Conservation (phyloP, 2,888 invertebrate genomes). For the Cinara cedri region DNA sequence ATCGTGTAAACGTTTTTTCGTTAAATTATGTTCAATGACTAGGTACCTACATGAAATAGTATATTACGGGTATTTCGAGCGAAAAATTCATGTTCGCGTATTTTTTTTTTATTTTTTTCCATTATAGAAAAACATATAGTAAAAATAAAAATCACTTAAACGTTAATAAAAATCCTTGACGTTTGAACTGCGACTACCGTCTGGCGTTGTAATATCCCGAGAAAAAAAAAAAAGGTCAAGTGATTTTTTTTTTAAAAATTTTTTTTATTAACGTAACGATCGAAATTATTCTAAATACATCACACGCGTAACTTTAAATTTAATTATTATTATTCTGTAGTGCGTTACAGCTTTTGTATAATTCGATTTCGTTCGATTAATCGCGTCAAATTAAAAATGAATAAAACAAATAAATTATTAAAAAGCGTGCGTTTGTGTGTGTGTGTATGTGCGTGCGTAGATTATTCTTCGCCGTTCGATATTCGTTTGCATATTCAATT, state of each 20-base stretch:
- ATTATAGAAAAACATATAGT: not conserved
- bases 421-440: not conserved
- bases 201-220: not conserved
- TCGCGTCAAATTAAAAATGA: not conserved
- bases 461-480: too few relatives aligned
- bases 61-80: not conserved
- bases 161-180: conserved; percentile 32
- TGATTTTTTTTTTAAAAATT: too few relatives aligned
- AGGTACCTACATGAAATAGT: too few relatives aligned
- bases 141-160: conserved; percentile 4
- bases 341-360: too few relatives aligned
- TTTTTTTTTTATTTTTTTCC: too few relatives aligned
- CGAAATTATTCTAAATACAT: not conserved
- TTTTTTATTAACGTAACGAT: not conserved
- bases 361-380: not conserved
- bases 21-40: conserved; percentile 25
- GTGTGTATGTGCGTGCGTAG: not conserved
- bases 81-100: not conserved
- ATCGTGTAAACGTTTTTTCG: conserved; percentile 16
- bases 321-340: too few relatives aligned
- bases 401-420: too few relatives aligned
- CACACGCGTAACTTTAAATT: not conserved
- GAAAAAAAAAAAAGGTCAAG: too few relatives aligned
- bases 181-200: conserved; percentile 9
- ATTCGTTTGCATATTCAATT: too few relatives aligned